Evolutionary conservation across 2,797 vertebrate genomes (phyloP), one percentile per base, ranked within the genome.

Genomic region (Silurus aristotelis): DNA sequence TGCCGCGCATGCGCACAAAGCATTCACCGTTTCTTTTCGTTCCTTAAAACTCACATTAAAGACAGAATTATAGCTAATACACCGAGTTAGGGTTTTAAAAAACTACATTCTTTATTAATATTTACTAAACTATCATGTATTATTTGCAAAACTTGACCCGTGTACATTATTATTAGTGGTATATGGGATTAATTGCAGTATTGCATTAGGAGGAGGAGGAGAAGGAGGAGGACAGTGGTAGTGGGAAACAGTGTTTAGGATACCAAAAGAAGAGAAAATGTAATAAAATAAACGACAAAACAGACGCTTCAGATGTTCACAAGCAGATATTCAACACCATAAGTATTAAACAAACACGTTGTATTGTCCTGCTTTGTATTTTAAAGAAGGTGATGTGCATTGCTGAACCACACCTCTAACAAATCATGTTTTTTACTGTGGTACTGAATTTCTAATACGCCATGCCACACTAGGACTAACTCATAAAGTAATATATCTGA

Each of bases 1-100:
- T 10, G 66, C 85, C 76, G 87, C 86, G 15, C 89, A 88, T 88
- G 89, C 89, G 75, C 87, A 80, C 83, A 82, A 19, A 2, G 14
- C 2, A 9, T 9, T 48, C 20, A 46, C 76, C 6, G n/a, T 9
- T 46, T 17, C n/a, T 22, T 43, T 5, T 60, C 55, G 27, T 25
- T 38, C 38, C 38, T 64, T 25, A 52, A 31, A 64, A 38, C 20
- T 71, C 17, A 4, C 31, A 52, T 60, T 43, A 72, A 72, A 64
- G 73, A 79, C 55, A 17, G 22, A 48, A 20, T 58, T 46, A 46
- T 6, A n/a, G 17, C 20, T 46, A 46, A 58, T n/a, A 27, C n/a
- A 79, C 3, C 38, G 0, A 63, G 13, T 63, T 63, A 0, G 12
- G 7, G 6, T 38, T n/a, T 64, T 48, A 64, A 48, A 64, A 6